Conservation (phyloP, 1,140 invertebrate genomes). For the Neodiprion lecontei region DNA sequence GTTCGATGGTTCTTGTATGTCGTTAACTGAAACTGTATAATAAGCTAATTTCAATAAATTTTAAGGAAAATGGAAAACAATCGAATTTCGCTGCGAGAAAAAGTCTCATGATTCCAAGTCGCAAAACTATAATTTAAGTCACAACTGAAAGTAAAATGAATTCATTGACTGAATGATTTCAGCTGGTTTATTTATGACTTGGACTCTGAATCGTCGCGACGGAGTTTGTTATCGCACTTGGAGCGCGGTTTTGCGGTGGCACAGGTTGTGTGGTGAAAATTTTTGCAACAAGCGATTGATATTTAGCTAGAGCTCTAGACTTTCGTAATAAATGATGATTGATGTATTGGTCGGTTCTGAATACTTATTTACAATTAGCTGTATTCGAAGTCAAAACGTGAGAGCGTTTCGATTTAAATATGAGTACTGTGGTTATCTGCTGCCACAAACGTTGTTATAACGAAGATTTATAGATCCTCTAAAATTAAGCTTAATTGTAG, state of each 20-base stretch:
- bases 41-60: background rate
- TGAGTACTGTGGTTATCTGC: background rate
- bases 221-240: background rate
- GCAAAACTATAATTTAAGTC: background rate
- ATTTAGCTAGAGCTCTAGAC: constrained; percentile 35
- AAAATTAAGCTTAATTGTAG: constrained; percentile 53
- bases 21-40: background rate
- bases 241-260: background rate
- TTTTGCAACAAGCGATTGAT: constrained; percentile 40
- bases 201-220: background rate
- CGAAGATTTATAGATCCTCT: constrained; percentile 50
- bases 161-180: background rate
- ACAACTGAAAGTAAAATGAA: background rate
- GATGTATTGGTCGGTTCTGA: constrained; percentile 35
- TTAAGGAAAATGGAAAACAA: background rate
- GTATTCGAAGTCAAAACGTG: constrained; percentile 28
- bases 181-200: background rate
- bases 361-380: constrained; percentile 32
- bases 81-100: background rate
- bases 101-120: constrained; percentile 19
- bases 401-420: constrained; percentile 21
- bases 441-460: background rate
- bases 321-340: constrained; percentile 27
- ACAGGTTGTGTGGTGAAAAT: background rate
- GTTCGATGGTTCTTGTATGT: background rate